Base-by-base conservation (phyloP, 2,113 vertebrate genomes). In the Hypocryptadius cinnamomeus region DNA sequence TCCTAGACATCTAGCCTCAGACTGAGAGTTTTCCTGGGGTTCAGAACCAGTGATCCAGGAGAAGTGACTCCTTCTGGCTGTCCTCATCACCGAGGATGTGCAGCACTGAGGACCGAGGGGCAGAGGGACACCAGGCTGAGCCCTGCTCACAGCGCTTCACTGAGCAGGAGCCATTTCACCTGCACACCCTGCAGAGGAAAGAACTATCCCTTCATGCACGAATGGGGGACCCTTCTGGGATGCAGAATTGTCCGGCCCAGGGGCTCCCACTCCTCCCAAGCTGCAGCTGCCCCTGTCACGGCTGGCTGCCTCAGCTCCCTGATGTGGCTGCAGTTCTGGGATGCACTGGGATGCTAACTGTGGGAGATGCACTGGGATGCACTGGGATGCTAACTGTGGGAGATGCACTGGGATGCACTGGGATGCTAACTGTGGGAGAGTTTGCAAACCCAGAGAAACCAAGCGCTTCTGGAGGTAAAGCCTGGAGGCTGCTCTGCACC, bases 21-120 rank as follows among this genome's bases (percentile, higher is more conserved):
- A 35, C 3, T 13, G 60, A 47, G 40, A 21, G 51, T 53, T 61
- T 63, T 50, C 59, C 53, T 21, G 40, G 12, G 14, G 8, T 35
- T 54, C 64, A 69, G 54, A 69, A 47, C 47, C 11, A 4, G 56
- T 8, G 27, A 33, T 50, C 18, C n/a, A 40, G 21, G 39, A 71
- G 31, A 56, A 65, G 1, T 3, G 39, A 33, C 50, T 69, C 60
- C 44, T 56, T 6, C 17, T 17, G 53, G 35, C 59, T 64, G 73
- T 39, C 44, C 28, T 69, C 17, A 12, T 31, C 54, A 18, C 21
- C 0, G 1, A 53, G 33, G 59, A 13, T 2, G 4, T 16, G 27
- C 59, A 47, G 40, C 54, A 9, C 60, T 27, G 59, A 18, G 60
- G 73, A n/a, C 20, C 6, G 10, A 54, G 48, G 69, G 59, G 40